Evolutionary conservation across 1,140 invertebrate species (phyloP).

Genomic region (Ectropis grisescens): DNA sequence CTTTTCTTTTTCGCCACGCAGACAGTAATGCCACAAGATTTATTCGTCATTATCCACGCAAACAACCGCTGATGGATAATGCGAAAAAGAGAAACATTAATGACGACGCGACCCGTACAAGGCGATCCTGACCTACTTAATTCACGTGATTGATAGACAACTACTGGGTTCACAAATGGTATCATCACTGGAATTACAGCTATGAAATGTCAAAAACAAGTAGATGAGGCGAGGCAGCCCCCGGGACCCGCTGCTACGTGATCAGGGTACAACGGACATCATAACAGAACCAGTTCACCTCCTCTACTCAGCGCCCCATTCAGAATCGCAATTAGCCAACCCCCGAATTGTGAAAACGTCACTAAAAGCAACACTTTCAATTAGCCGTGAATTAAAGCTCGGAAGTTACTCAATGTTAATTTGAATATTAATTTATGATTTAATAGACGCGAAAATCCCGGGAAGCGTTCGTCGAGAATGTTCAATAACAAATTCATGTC

Average conservation of each 20-base stretch:
- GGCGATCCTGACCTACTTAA: too few relatives aligned
- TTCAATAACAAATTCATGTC: too few relatives aligned
- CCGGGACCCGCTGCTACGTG: conserved; percentile 13
- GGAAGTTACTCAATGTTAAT: conserved; percentile 9
- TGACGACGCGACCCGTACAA: too few relatives aligned
- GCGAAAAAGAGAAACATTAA: too few relatives aligned
- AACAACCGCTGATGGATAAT: too few relatives aligned
- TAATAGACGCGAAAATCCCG: background rate
- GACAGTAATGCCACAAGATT: too few relatives aligned
- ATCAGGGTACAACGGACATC: conserved; percentile 19
- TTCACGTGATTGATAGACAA: too few relatives aligned
- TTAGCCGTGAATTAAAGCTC: conserved; percentile 13
- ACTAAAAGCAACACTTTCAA: conserved; percentile 17
- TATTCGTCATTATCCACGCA: too few relatives aligned
- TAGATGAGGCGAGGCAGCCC: conserved; percentile 9
- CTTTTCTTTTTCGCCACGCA: too few relatives aligned
- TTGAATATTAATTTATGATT: conserved; percentile 11
- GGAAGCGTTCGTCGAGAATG: too few relatives aligned
- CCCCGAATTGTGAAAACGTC: conserved; percentile 10
- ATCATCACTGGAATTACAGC: too few relatives aligned
- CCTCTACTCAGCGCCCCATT: conserved; percentile 19
- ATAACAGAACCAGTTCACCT: conserved; percentile 23
- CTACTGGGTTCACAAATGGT: too few relatives aligned
- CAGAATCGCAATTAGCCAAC: conserved; percentile 25
- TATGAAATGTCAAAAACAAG: conserved; percentile 25